Conservation (phyloP, 1,140 invertebrate species). For the Drosophila subobscura region DNA sequence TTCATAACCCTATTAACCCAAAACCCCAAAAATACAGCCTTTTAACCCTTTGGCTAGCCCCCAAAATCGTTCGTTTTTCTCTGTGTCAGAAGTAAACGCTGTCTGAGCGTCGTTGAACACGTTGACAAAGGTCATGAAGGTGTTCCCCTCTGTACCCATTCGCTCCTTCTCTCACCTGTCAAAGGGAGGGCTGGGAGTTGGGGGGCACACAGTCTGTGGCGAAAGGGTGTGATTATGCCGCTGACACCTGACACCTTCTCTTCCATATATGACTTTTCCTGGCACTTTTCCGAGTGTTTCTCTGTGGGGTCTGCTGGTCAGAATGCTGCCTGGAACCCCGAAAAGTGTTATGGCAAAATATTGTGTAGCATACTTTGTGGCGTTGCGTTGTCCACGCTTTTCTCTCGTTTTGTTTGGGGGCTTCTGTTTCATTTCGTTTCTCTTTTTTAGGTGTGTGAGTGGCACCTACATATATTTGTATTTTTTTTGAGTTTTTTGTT, state of each 20-base stretch:
- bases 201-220: slow-evolving; percentile 18
- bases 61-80: slow-evolving; percentile 25
- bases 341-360: slow-evolving; percentile 64
- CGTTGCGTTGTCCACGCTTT: slow-evolving; percentile 33
- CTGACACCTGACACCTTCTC: slow-evolving; percentile 74
- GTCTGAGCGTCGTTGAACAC: slow-evolving; percentile 47
- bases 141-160: slow-evolving; percentile 25
- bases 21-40: not conserved
- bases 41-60: slow-evolving; percentile 32
- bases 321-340: slow-evolving; percentile 43
- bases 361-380: slow-evolving; percentile 55
- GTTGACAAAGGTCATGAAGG: slow-evolving; percentile 72
- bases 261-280: slow-evolving; percentile 25
- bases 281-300: not conserved
- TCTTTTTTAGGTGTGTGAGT: not conserved
- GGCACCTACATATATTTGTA: slow-evolving; percentile 27
- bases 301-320: slow-evolving; percentile 52
- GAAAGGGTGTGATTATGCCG: slow-evolving; percentile 76
- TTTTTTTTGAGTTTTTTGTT: slow-evolving; percentile 5
- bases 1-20: slow-evolving; percentile 33
- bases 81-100: slow-evolving; percentile 51
- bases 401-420: not conserved
- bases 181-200: slow-evolving; percentile 29
- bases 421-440: not conserved
- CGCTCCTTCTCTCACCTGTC: slow-evolving; percentile 35